Conservation (phyloP, 2,797 vertebrate species). For the Acridotheres tristis region DNA sequence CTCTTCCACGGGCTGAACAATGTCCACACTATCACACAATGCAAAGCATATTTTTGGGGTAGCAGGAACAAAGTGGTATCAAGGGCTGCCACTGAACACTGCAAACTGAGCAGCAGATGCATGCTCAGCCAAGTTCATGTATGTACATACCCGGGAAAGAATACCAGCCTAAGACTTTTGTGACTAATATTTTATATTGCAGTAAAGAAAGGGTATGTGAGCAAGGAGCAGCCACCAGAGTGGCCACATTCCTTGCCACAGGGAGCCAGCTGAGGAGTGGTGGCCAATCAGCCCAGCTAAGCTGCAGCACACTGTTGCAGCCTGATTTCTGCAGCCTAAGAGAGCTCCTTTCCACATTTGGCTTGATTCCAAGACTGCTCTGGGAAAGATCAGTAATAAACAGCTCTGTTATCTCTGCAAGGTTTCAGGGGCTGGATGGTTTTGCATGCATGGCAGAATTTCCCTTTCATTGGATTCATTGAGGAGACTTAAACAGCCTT, state of each 20-base stretch:
- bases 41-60: not conserved
- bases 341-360: not conserved
- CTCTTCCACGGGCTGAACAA: not conserved
- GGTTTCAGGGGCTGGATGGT: not conserved
- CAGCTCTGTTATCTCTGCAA: slow-evolving; percentile 19
- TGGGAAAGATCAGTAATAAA: slow-evolving; percentile 16
- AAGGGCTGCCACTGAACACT: not conserved
- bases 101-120: not conserved
- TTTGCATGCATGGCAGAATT: not conserved
- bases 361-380: not conserved
- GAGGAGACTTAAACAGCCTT: not conserved
- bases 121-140: not conserved
- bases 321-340: not conserved
- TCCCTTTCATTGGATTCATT: not conserved
- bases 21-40: not conserved
- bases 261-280: not conserved
- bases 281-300: not conserved
- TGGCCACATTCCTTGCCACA: fast-evolving
- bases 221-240: not conserved
- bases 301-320: not conserved
- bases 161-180: not conserved
- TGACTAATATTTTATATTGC: not conserved
- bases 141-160: not conserved
- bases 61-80: not conserved
- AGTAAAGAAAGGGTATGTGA: not conserved